A percentile compares a stretch with the other conserved stretches of the same genome.
phyloP scores from a whole-genome alignment of 1,140 invertebrate genomes.

The Chironomus striatipennis region DNA sequence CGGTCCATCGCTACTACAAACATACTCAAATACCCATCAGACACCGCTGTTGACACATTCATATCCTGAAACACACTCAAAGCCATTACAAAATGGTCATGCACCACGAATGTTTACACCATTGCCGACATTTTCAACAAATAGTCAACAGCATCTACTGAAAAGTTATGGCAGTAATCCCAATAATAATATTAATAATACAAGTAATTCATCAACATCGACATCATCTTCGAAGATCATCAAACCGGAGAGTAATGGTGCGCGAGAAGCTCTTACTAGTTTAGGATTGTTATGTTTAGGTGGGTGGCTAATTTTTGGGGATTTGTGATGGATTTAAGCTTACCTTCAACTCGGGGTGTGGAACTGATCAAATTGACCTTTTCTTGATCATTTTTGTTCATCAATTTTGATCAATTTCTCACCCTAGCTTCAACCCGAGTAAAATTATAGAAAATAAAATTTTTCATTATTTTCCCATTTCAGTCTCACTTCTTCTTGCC shows the following conservation, averaged over 20 bases:
- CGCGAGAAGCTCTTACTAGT: slow-evolving; percentile 68
- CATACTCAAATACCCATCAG: slow-evolving; percentile 31
- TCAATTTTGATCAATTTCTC: no score
- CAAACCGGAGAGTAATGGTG: slow-evolving; percentile 35
- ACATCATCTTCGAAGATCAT: slow-evolving; percentile 24
- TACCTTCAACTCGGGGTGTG: background rate
- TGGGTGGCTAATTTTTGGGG: slow-evolving; percentile 26
- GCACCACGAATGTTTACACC: slow-evolving; percentile 14
- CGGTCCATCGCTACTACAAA: slow-evolving; percentile 29
- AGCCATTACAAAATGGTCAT: slow-evolving; percentile 25
- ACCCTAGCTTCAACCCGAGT: background rate
- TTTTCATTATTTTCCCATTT: slow-evolving; percentile 25
- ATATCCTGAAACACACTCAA: slow-evolving; percentile 32
- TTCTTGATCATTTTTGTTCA: no score
- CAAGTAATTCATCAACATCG: slow-evolving; percentile 20
- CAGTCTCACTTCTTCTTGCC: slow-evolving; percentile 69
- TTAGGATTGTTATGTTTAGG: slow-evolving; percentile 70
- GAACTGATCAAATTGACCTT: no score
- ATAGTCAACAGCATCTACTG: slow-evolving; percentile 23
- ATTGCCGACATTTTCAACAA: slow-evolving; percentile 6
- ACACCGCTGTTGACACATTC: slow-evolving; percentile 32
- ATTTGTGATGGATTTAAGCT: no score
- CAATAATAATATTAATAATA: slow-evolving; percentile 18
- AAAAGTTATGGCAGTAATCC: slow-evolving; percentile 23
- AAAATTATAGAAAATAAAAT: background rate